Evolutionary conservation across 2,797 vertebrate genomes (phyloP), one percentile per base, ranked within the genome.

Genomic region (Helarctos malayanus): DNA sequence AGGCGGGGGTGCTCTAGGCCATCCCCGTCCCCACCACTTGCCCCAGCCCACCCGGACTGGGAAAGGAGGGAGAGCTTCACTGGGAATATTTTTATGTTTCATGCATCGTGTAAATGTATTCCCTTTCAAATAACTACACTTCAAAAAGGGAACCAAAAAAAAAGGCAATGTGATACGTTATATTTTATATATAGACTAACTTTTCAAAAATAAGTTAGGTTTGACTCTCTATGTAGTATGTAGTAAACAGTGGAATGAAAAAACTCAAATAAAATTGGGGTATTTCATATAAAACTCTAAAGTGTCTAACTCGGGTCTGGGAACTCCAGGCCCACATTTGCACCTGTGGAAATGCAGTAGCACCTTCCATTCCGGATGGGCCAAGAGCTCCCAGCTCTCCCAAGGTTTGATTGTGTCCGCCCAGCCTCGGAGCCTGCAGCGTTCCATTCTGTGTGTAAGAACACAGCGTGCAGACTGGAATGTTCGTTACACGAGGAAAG

Each of bases 11-110:
- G 29, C 49, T 7, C 35, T 18, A 27, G 25, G 23, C 35, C 57
- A 9, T 2, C 49, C 7, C 7, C 2, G 27, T 2, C 32, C 16
- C 7, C 1, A 0, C 14, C 21, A 11, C 12, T 38, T 35, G 1
- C 25, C 19, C n/a, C 68, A 18, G n/a, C 16, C 9, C 27, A 12
- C 35, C 35, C 14, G 25, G 41, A 65, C 47, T 25, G 7, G 29
- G 29, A 82, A 3, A 2, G 11, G 16, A 49, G 49, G 35, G 47
- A 38, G 3, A 12, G 19, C 41, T 78, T 68, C 32, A 27, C 27
- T 12, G 49, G 21, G 29, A 18, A 9, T 32, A 2, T 38, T 18
- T 41, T 57, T 47, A 29, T n/a, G 6, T 61, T 82, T 69, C 78
- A 32, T 61, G 41, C 84, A 10, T 54, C 86, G 12, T 0, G 2